Percentiles rank a stretch among this genome's conserved stretches.
Conservation (phyloP, 2,797 vertebrate species). For the Enteromius treurensis region DNA sequence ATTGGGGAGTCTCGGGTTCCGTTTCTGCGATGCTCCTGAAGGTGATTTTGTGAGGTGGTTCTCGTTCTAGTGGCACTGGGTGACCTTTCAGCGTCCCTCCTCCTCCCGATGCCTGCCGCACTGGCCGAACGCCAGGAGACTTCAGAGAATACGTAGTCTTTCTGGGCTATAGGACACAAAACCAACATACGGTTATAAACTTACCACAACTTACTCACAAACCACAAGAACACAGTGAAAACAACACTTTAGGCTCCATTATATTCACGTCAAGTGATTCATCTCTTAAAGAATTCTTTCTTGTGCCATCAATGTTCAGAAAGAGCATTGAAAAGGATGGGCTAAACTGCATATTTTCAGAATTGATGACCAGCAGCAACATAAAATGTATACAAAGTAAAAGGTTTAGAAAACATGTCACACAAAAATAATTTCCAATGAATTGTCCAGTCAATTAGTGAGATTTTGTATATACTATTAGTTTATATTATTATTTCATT, state of each 20-base stretch:
- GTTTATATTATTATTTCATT: not conserved
- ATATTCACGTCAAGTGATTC: not conserved
- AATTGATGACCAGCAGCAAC: not conserved
- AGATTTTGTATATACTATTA: not conserved
- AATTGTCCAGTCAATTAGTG: not conserved
- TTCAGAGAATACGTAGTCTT: conserved; percentile 91
- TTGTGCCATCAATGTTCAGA: not conserved
- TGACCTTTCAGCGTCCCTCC: conserved; percentile 90
- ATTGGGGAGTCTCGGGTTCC: conserved; percentile 80
- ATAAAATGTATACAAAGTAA: not conserved
- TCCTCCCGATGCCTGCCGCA: conserved; percentile 85
- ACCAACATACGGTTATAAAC: not conserved
- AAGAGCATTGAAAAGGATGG: not conserved
- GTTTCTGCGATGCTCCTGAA: conserved; percentile 93
- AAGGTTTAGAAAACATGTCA: not conserved
- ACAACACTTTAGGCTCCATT: not conserved
- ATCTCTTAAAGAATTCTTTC: not conserved
- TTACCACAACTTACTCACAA: not conserved
- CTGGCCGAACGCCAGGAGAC: conserved; percentile 92
- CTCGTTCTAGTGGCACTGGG: conserved; percentile 90
- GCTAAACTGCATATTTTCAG: not conserved
- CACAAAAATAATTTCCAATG: not conserved
- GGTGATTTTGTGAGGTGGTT: conserved; percentile 94
- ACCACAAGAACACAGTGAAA: too few relatives aligned
- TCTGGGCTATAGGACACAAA: conserved; percentile 79